Evolutionary conservation across 2,797 vertebrate genomes (phyloP).

Genomic region (Crenuchus spilurus): DNA sequence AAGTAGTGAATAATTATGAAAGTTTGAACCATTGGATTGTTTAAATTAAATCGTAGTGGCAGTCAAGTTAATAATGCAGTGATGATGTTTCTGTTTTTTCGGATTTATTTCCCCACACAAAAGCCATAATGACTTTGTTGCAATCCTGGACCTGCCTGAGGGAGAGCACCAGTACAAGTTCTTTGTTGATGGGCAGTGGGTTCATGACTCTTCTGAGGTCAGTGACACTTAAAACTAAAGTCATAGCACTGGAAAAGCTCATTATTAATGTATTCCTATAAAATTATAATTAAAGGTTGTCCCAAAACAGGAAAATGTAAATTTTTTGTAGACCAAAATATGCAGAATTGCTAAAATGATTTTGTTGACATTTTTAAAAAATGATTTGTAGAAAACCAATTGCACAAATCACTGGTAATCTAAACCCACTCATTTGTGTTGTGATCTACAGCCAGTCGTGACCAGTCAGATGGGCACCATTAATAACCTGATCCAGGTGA

Average conservation of each 20-base stretch:
- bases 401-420: too few relatives aligned
- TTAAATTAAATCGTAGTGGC: too few relatives aligned
- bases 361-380: background rate
- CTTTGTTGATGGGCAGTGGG: slow-evolving; percentile 98
- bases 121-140: slow-evolving; percentile 98
- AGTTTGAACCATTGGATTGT: too few relatives aligned
- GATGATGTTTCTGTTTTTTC: background rate
- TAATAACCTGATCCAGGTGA: slow-evolving; percentile 97
- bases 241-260: too few relatives aligned
- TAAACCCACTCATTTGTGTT: background rate
- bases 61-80: background rate
- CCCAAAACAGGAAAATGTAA: too few relatives aligned
- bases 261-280: background rate
- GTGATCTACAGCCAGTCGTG: slow-evolving; percentile 71
- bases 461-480: slow-evolving; percentile 97
- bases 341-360: too few relatives aligned
- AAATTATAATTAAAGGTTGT: background rate
- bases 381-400: background rate
- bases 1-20: too few relatives aligned
- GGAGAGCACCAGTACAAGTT: slow-evolving; percentile 99
- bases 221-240: slow-evolving; percentile 23
- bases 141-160: slow-evolving; percentile 95
- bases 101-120: slow-evolving; percentile 46
- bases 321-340: too few relatives aligned
- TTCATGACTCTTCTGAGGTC: slow-evolving; percentile 95